These are phyloP conservation scores for Drosophila ananassae DNA, from an alignment of 1,140 invertebrate genomes.

Conservation along the genomic window DNA sequence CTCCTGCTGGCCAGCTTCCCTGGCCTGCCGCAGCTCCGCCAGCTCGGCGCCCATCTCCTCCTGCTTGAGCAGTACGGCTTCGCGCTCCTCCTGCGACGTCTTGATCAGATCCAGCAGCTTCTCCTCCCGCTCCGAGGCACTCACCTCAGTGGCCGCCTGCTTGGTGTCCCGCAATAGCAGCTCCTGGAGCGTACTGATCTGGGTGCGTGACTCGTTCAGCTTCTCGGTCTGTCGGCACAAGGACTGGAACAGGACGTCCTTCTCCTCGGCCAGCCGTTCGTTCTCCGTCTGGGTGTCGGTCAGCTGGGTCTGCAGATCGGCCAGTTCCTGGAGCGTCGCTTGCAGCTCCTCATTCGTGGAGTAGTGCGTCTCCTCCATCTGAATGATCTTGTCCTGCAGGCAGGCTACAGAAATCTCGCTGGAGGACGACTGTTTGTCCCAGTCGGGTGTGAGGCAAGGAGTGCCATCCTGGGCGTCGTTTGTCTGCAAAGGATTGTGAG, in stretches of 20 bases:
- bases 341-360: slow-evolving; percentile 98
- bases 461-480: slow-evolving; percentile 84
- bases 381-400: slow-evolving; percentile 95
- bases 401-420: slow-evolving; percentile 96
- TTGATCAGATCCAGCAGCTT: slow-evolving; percentile 94
- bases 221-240: slow-evolving; percentile 96
- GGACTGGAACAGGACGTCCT: slow-evolving; percentile 94
- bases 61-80: slow-evolving; percentile 90
- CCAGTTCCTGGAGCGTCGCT: slow-evolving; percentile 95
- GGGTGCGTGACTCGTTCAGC: slow-evolving; percentile 91
- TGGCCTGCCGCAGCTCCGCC: slow-evolving; percentile 85
- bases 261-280: slow-evolving; percentile 93
- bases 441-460: slow-evolving; percentile 89
- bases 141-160: slow-evolving; percentile 86
- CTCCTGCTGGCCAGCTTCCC: slow-evolving; percentile 86
- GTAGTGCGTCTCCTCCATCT: slow-evolving; percentile 87
- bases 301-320: slow-evolving; percentile 94
- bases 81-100: slow-evolving; percentile 92
- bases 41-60: slow-evolving; percentile 90
- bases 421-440: slow-evolving; percentile 94
- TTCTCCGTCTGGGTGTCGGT: slow-evolving; percentile 94
- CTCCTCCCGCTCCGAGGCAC: slow-evolving; percentile 90
- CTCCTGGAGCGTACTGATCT: slow-evolving; percentile 89
- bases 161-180: slow-evolving; percentile 87
- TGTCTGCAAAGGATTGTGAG: slow-evolving; percentile 18